These are phyloP conservation scores for Cheilosia impressa DNA, from an alignment of 2,888 invertebrate genomes.

Conservation along the genomic window DNA sequence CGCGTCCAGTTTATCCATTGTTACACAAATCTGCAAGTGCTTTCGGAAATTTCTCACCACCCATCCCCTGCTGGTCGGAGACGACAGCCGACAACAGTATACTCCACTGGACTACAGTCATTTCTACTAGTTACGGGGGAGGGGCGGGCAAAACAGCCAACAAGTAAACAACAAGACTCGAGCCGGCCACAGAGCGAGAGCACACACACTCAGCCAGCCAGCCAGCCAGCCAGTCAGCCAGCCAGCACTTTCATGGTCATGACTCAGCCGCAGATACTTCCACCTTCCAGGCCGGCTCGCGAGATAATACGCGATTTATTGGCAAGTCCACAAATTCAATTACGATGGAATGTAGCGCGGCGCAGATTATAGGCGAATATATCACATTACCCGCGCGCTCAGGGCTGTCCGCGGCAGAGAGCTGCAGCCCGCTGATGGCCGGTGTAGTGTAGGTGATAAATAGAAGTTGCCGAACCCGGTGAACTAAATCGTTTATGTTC, in stretches of 20 bases:
- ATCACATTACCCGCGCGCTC: conserved; percentile 74
- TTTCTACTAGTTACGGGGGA: conserved; percentile 51
- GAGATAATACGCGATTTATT: conserved; percentile 76
- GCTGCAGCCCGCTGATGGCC: conserved; percentile 51
- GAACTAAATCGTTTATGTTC: conserved; percentile 75
- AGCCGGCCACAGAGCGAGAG: conserved; percentile 11
- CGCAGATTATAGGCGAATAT: conserved; percentile 73
- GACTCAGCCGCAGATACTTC: conserved; percentile 65
- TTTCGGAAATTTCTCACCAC: conserved; percentile 70
- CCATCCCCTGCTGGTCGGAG: conserved; percentile 11
- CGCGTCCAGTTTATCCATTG: conserved; percentile 59
- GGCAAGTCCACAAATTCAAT: conserved; percentile 76
- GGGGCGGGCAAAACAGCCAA: conserved; percentile 48
- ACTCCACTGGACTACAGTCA: conserved; percentile 45
- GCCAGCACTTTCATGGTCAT: conserved; percentile 72
- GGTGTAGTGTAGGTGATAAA: conserved; percentile 69
- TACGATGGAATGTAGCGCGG: conserved; percentile 75
- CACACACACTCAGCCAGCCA: background rate
- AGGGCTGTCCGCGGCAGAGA: conserved; percentile 46
- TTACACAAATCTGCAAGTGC: conserved; percentile 73
- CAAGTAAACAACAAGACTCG: conserved; percentile 58
- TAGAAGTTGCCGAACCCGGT: conserved; percentile 72
- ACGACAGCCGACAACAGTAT: conserved; percentile 31
- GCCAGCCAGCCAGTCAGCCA: background rate
- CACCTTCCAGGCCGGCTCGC: conserved; percentile 20